Percentiles rank a stretch among this genome's conserved stretches.
Evolutionary conservation across 2,888 invertebrate genomes (phyloP).

Genomic region (Piscicola geometra): DNA sequence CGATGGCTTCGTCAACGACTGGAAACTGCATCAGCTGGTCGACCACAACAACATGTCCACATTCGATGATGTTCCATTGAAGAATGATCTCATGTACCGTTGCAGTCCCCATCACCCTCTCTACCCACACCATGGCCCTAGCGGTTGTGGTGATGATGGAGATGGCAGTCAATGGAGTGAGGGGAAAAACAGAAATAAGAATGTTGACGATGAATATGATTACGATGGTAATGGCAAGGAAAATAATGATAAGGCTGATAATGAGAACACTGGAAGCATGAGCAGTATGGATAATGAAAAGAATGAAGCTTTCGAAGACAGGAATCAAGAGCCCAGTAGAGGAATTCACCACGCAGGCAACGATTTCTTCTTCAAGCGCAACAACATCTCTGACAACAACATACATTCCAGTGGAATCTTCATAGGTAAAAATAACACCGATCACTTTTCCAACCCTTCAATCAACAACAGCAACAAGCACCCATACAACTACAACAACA

Average conservation of each 20-base stretch:
- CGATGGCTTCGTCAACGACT: conserved; percentile 69
- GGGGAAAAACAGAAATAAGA: too few relatives aligned
- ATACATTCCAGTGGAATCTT: background rate
- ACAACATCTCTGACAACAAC: background rate
- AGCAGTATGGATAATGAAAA: background rate
- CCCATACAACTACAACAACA: background rate
- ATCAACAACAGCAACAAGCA: background rate
- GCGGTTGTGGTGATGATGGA: background rate
- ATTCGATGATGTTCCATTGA: conserved; percentile 68
- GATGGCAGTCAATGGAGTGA: too few relatives aligned
- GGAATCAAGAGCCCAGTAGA: background rate
- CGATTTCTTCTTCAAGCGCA: background rate
- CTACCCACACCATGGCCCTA: background rate
- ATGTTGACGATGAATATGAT: too few relatives aligned
- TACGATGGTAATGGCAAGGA: too few relatives aligned
- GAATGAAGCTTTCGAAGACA: too few relatives aligned
- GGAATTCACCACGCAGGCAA: too few relatives aligned
- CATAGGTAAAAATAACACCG: too few relatives aligned
- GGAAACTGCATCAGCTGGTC: conserved; percentile 77
- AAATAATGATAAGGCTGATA: background rate
- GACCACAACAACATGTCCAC: conserved; percentile 78
- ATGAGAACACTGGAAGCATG: background rate
- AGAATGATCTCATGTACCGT: background rate
- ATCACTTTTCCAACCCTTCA: background rate
- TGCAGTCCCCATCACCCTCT: background rate